These are phyloP conservation scores for Leptogaster cylindrica DNA, from an alignment of 2,888 invertebrate genomes.

Conservation along the genomic window DNA sequence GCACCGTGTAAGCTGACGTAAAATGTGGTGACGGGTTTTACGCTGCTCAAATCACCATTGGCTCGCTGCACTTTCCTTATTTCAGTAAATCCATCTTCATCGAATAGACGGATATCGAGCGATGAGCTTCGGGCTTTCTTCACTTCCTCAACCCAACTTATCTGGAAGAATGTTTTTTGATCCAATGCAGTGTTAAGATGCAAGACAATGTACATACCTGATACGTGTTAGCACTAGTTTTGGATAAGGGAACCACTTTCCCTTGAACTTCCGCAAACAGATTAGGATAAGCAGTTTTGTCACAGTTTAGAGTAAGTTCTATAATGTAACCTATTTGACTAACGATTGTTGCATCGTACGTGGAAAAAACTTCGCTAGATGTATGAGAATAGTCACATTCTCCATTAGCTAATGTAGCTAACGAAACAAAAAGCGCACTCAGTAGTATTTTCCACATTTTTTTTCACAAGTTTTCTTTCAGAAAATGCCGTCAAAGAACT, in stretches of 20 bases:
- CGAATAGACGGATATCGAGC: constrained; percentile 80
- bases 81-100: constrained; percentile 90
- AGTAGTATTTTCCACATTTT: constrained; percentile 1
- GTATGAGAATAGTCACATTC: constrained; percentile 8
- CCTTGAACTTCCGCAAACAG: constrained; percentile 91
- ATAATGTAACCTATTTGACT: constrained; percentile 89
- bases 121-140: constrained; percentile 82
- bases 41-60: constrained; percentile 70
- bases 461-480: background rate
- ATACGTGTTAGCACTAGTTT: constrained; percentile 77
- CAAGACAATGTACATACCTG: constrained; percentile 72
- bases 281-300: constrained; percentile 71
- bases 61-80: constrained; percentile 81
- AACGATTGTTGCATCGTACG: constrained; percentile 90
- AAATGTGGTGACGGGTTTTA: constrained; percentile 73
- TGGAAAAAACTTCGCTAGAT: constrained; percentile 71
- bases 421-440: background rate
- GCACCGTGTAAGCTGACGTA: constrained; percentile 77
- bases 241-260: constrained; percentile 82
- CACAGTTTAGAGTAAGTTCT: constrained; percentile 86
- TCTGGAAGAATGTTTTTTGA: constrained; percentile 63
- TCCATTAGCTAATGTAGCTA: background rate
- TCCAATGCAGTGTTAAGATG: constrained; percentile 25
- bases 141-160: constrained; percentile 93
- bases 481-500: too few species aligned